These are phyloP conservation scores for Megamerina dolium DNA, from an alignment of 2,888 invertebrate species.

Conservation along the genomic window DNA sequence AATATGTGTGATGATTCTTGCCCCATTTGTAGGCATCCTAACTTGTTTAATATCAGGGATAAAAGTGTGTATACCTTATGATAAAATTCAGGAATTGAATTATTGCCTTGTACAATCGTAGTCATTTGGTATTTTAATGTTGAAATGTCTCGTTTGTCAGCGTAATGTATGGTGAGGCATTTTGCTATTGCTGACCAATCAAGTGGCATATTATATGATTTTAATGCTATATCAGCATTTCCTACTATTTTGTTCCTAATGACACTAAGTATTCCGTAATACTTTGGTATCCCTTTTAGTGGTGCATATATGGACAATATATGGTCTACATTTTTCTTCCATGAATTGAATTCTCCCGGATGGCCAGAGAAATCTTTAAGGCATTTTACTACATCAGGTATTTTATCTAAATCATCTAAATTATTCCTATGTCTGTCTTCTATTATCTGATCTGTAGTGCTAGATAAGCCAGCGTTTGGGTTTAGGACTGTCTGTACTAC, in stretches of 20 bases:
- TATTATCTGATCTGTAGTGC: neutral
- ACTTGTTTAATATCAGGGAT: too few relatives aligned
- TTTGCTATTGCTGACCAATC: too few relatives aligned
- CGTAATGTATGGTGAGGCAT: too few relatives aligned
- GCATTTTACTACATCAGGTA: slow-evolving; percentile 1
- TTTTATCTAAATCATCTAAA: slow-evolving; percentile 2
- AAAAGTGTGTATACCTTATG: neutral
- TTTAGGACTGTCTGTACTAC: slow-evolving; percentile 2
- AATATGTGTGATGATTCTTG: neutral
- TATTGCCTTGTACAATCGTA: neutral
- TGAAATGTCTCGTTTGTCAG: neutral
- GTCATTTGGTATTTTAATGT: slow-evolving; percentile 3
- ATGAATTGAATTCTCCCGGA: slow-evolving; percentile 2
- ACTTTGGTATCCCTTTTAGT: neutral
- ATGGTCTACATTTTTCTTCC: slow-evolving; percentile 1
- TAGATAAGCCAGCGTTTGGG: neutral
- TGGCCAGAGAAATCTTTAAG: slow-evolving; percentile 1
- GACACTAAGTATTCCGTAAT: too few relatives aligned
- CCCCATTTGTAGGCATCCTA: neutral
- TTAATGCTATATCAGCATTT: too few relatives aligned
- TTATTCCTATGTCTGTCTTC: neutral
- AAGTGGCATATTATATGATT: too few relatives aligned
- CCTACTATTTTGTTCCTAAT: too few relatives aligned
- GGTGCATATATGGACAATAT: neutral
- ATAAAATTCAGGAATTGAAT: neutral